Base-by-base conservation (phyloP, 2,797 vertebrate genomes). In the Masticophis lateralis region DNA sequence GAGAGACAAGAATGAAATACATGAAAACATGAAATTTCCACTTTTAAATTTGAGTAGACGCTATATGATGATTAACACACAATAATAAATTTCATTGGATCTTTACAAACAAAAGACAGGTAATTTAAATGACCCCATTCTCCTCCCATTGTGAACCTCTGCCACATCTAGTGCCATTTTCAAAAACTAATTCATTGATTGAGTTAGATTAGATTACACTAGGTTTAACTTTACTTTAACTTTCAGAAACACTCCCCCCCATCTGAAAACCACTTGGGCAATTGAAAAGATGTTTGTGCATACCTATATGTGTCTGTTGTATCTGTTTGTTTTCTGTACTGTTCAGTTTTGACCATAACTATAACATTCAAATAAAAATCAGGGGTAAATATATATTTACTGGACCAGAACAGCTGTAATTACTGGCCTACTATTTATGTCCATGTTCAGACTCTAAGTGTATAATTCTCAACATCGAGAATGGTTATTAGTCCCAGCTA, bases 401-500 rank as follows among this genome's bases (percentile, higher is more conserved):
- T 66, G n/a, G 87, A 27, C 87, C 32, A 63, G 47, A 61, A 56
- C 43, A 86, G 87, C 90, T 91, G 91, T 89, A 91, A 93, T 93
- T 93, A 89, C 90, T 88, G 59, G 83, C 47, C 69, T 89, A 22
- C 14, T 88, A 83, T 89, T 93, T 91, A 93, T 89, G 51, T 53
- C 87, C 90, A 66, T 63, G 57, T 87, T 25, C 60, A 87, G 13
- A 83, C 89, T 56, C 32, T 91, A 86, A 93, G 56, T 91, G 90
- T 93, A 43, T 91, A 91, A 93, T 93, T 89, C 87, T 89, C 87
- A 91, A 88, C 83, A 89, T 63, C 0, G 51, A 93, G 90, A 91
- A 86, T 91, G 90, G 90, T 91, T 79, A 89, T 93, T 89, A 91
- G 57, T 12, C 27, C 57, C 43, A 89, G 89, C 90, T 91, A 89